Base-by-base conservation (phyloP, 2,888 invertebrate genomes). In the Lottia scabra region DNA sequence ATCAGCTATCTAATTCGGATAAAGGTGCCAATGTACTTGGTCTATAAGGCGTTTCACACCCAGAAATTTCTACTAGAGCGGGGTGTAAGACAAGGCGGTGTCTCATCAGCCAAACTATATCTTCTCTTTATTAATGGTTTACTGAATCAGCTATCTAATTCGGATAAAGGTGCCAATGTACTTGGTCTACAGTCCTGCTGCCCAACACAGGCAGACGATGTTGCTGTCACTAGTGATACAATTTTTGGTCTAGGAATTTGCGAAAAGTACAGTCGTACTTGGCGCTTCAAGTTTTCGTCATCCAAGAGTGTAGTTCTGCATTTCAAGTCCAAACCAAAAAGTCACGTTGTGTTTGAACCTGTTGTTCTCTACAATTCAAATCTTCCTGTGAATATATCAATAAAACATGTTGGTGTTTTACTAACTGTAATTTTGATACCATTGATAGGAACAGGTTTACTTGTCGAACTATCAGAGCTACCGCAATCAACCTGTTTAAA, bases 171-270 rank as follows among this genome's bases (percentile, higher is more conserved):
- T 4, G 48, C 67, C 15, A 6, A 26, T 4, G 67, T 67, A 26
- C 26, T 67, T 1, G 67, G 46, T 26, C 13, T 67, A 13, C 6
- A 43, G 6, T 26, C 27, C 8, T 4, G 15, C 45, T 23, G 23
- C 26, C 23, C 67, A 45, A 67, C 67, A 27, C 67, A 67, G 30
- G 67, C 67, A 0, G 48, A 48, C 26, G 67, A 67, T 67, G 19
- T 67, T 3, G 67, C 67, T 27, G 12, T 45, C 23, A 8, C 46
- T 26, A 67, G 67, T 48, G 46, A 23, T 30, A n/a, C 19, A 15
- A 46, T 19, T 23, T 46, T n/a, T n/a, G 27, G 48, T 15, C 27
- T 67, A 19, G 16, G 48, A 15, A 48, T n/a, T 1, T 67, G 67
- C 48, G 27, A 46, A 19, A 27, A 2, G 8, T 67, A 67, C 48